Conservation (phyloP, 2,797 vertebrate genomes). For the Sebastes minor region DNA sequence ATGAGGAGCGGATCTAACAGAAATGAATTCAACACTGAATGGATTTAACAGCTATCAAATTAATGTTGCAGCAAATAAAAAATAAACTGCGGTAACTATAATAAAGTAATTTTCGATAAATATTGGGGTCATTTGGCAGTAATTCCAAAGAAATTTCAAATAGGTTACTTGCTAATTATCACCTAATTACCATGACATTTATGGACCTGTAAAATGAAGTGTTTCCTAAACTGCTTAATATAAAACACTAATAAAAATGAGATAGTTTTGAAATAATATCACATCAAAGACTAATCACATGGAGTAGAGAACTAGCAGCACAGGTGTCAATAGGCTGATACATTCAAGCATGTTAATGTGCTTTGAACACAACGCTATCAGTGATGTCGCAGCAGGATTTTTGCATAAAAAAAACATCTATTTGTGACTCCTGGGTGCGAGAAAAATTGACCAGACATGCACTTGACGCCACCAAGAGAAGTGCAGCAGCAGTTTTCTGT, state of each 20-base stretch:
- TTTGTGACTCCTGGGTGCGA: not conserved
- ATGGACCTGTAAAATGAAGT: no score
- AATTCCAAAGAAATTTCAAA: no score
- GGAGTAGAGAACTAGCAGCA: not conserved
- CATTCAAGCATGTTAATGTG: not conserved
- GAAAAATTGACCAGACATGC: not conserved
- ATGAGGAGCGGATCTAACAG: not conserved
- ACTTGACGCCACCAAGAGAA: not conserved
- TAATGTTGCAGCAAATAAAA: not conserved
- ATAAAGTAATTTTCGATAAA: no score
- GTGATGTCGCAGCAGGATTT: not conserved
- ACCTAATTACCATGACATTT: no score
- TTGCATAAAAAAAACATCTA: not conserved
- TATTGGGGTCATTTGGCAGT: no score
- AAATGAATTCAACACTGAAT: not conserved
- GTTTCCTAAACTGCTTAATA: not conserved
- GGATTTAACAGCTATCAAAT: not conserved
- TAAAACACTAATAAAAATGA: not conserved
- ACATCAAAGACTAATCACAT: not conserved
- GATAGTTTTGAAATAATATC: not conserved
- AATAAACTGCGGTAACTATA: not conserved
- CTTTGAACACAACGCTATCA: not conserved
- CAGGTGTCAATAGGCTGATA: not conserved
- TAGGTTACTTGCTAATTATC: no score
- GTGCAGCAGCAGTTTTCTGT: not conserved